Conservation (phyloP, 2,797 vertebrate species). For the Naso thynnoides region DNA sequence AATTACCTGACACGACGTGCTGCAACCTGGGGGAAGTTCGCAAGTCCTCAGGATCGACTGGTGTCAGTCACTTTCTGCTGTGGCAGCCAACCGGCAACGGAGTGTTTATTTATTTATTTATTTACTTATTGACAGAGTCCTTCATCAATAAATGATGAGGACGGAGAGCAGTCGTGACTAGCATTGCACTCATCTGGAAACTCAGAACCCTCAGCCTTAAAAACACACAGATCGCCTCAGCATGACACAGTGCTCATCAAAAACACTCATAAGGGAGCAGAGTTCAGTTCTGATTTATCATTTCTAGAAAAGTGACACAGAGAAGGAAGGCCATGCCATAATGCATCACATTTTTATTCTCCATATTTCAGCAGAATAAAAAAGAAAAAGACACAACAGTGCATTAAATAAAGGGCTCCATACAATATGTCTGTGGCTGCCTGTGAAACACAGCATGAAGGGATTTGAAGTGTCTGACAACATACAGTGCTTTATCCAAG, state of each 20-base stretch:
- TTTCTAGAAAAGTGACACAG: constrained; percentile 1
- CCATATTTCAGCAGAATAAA: not conserved
- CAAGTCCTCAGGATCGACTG: constrained; percentile 23
- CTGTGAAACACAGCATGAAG: constrained; percentile 7
- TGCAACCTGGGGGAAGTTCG: constrained; percentile 33
- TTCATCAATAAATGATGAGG: constrained; percentile 79
- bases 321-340: not conserved
- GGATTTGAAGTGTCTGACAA: constrained; percentile 37
- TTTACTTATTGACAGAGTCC: constrained; percentile 76
- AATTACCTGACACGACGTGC: constrained; percentile 38
- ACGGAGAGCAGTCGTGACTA: constrained; percentile 77
- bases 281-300: constrained; percentile 42
- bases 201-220: constrained; percentile 39
- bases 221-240: constrained; percentile 32
- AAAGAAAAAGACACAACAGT: constrained; percentile 1
- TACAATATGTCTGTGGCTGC: not conserved
- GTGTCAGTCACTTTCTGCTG: constrained; percentile 60
- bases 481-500: constrained; percentile 32
- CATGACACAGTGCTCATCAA: not conserved
- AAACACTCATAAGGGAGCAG: not conserved
- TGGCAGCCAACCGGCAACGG: constrained; percentile 45
- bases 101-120: constrained; percentile 56
- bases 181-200: constrained; percentile 48
- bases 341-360: not conserved
- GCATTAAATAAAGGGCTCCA: constrained; percentile 25